Conservation (phyloP, 2,888 invertebrate species). For the Epinotia brunnichana region DNA sequence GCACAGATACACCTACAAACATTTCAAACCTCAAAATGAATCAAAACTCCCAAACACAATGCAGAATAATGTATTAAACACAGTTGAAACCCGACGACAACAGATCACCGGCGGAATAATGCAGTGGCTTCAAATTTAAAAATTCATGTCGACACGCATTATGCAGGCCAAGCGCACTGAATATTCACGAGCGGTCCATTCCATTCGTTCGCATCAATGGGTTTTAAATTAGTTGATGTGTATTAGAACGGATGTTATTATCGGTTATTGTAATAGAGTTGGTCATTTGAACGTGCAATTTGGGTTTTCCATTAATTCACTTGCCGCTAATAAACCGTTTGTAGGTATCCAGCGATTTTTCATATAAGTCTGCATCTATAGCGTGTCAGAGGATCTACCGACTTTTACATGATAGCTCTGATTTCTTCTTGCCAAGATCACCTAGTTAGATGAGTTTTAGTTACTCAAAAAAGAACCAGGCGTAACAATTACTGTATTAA, state of each 20-base stretch:
- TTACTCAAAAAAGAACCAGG: too few species aligned
- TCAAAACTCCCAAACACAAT: background rate
- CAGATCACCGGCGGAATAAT: conserved; percentile 36
- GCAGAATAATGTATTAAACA: background rate
- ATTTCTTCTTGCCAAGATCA: background rate
- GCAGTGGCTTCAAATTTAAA: conserved; percentile 22
- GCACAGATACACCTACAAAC: background rate
- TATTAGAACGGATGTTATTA: conserved; percentile 83
- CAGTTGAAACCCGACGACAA: conserved; percentile 14
- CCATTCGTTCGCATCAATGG: conserved; percentile 17
- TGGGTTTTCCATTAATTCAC: background rate
- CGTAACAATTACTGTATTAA: too few species aligned
- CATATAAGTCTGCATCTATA: background rate
- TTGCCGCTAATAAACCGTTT: background rate
- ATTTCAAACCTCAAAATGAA: background rate
- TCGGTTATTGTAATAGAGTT: conserved; percentile 2
- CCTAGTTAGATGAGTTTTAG: too few species aligned
- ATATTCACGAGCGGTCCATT: conserved; percentile 11
- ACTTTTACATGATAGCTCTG: background rate
- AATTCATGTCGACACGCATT: conserved; percentile 36
- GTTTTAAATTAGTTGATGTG: conserved; percentile 40
- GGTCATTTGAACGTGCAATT: conserved; percentile 7
- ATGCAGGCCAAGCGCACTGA: conserved; percentile 28
- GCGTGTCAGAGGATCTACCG: background rate
- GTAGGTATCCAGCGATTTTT: background rate